These are phyloP conservation scores for Vidua macroura DNA, from an alignment of 2,113 vertebrate species.

Conservation along the genomic window DNA sequence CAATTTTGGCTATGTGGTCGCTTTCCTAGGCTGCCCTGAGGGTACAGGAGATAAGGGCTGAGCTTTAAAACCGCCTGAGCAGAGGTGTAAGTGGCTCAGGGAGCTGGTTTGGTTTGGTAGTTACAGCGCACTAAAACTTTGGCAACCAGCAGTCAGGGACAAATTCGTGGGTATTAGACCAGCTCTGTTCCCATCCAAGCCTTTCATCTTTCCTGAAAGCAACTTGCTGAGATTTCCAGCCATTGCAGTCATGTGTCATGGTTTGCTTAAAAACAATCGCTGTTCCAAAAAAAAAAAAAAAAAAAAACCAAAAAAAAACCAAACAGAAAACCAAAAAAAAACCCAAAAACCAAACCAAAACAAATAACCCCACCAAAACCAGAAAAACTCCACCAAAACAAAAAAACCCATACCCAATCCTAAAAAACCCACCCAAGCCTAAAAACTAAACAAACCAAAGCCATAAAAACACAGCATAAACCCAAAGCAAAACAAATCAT, in stretches of 20 bases:
- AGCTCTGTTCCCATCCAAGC: background rate
- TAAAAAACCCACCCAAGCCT: background rate
- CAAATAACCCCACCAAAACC: background rate
- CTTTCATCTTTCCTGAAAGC: background rate
- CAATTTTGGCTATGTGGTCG: background rate
- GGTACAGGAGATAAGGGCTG: slow-evolving; percentile 36
- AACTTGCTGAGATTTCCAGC: slow-evolving; percentile 17
- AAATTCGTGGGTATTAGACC: background rate
- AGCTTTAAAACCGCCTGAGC: slow-evolving; percentile 29
- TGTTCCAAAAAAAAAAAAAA: background rate
- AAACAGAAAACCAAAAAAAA: background rate
- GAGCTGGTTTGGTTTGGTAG: slow-evolving; percentile 28
- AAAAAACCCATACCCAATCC: background rate
- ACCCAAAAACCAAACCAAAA: no score
- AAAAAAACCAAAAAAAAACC: background rate
- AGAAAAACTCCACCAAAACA: background rate
- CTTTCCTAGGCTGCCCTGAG: slow-evolving; percentile 37
- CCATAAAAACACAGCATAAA: background rate
- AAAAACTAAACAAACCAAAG: background rate
- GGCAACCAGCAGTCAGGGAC: background rate
- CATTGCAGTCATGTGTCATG: background rate
- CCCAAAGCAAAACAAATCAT: background rate
- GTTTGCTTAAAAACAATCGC: background rate
- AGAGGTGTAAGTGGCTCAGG: slow-evolving; percentile 20
- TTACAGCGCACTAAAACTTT: slow-evolving; percentile 51